A percentile compares a stretch with the other conserved stretches of the same genome.
These are phyloP conservation scores for Protobothrops flavoviridis DNA, from an alignment of 2,113 vertebrate species.

Conservation along the genomic window DNA sequence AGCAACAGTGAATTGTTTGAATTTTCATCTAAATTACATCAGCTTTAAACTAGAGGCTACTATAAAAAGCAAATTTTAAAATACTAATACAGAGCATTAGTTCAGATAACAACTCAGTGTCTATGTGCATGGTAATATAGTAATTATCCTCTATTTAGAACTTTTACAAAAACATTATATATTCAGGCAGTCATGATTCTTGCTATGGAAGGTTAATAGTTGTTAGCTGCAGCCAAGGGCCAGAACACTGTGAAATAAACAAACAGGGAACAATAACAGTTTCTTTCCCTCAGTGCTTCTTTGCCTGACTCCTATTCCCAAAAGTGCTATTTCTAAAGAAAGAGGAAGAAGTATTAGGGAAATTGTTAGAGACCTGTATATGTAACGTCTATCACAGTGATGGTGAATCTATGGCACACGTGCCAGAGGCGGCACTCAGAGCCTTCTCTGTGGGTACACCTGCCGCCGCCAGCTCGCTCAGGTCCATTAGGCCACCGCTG, in stretches of 20 bases:
- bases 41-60: background rate
- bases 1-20: background rate
- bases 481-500: no score
- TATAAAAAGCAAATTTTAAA: constrained; percentile 16
- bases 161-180: background rate
- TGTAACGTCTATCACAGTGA: background rate
- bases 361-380: background rate
- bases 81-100: background rate
- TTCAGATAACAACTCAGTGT: constrained; percentile 24
- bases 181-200: background rate
- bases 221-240: background rate
- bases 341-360: background rate
- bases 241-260: background rate
- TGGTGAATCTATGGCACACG: no score
- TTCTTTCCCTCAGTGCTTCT: background rate
- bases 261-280: background rate
- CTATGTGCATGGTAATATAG: background rate
- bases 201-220: background rate
- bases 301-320: background rate
- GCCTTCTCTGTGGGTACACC: no score
- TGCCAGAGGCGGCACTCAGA: no score
- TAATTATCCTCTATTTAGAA: constrained; percentile 14
- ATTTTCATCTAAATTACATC: constrained; percentile 28
- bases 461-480: no score
- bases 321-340: background rate